A percentile compares a stretch with the other conserved stretches of the same genome.
Conservation (phyloP, 1,140 invertebrate species). For the Drosophila subobscura region DNA sequence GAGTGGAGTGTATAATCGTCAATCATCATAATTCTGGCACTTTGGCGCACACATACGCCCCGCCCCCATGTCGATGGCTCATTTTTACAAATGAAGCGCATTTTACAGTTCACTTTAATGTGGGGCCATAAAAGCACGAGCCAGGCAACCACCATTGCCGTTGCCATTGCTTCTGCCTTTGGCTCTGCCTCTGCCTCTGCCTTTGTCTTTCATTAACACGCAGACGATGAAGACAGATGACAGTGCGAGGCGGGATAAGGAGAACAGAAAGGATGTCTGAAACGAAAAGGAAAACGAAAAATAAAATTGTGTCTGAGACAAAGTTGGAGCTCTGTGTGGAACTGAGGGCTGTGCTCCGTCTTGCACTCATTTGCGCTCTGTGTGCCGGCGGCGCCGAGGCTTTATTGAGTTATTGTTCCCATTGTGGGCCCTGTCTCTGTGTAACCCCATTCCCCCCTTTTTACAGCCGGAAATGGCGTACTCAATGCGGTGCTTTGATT, state of each 20-base stretch:
- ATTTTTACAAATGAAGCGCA: slow-evolving; percentile 67
- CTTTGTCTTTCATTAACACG: slow-evolving; percentile 52
- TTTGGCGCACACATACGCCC: slow-evolving; percentile 55
- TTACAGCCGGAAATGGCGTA: slow-evolving; percentile 39
- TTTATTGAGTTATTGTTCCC: slow-evolving; percentile 63
- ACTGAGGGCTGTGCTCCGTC: slow-evolving; percentile 14
- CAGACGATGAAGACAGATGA: slow-evolving; percentile 45
- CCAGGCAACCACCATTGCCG: slow-evolving; percentile 15
- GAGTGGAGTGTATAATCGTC: slow-evolving; percentile 57
- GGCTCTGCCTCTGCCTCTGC: slow-evolving; percentile 16
- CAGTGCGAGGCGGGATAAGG: slow-evolving; percentile 16
- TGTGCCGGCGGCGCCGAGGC: slow-evolving; percentile 26
- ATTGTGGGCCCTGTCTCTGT: slow-evolving; percentile 34
- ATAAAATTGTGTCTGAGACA: too few species aligned
- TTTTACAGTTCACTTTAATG: slow-evolving; percentile 60
- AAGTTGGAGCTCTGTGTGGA: not conserved
- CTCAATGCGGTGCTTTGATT: slow-evolving; percentile 42
- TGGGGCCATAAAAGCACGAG: slow-evolving; percentile 43
- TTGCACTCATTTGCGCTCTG: slow-evolving; percentile 42
- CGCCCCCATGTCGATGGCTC: slow-evolving; percentile 54
- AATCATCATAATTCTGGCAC: slow-evolving; percentile 79
- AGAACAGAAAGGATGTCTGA: slow-evolving; percentile 1
- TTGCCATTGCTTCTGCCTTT: slow-evolving; percentile 15
- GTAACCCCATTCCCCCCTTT: slow-evolving; percentile 1
- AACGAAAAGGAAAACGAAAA: not conserved